A percentile compares a stretch with the other conserved stretches of the same genome.
Evolutionary conservation across 2,797 vertebrate species (phyloP).

Genomic region (Peromyscus attwateri): DNA sequence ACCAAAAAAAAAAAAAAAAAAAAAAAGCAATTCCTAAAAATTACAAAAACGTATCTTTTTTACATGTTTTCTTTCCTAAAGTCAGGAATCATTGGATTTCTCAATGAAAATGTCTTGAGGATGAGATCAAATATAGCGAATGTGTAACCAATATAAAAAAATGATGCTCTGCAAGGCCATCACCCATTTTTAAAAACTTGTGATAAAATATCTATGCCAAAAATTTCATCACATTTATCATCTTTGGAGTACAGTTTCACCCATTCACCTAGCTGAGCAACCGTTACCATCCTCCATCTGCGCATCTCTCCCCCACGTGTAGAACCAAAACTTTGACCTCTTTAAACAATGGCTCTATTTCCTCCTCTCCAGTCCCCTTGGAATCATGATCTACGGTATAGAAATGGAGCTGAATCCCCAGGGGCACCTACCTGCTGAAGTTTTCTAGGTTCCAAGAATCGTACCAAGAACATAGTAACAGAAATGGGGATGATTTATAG

Average conservation of each 20-base stretch:
- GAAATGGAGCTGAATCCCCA: neutral
- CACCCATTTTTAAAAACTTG: neutral
- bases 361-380: neutral
- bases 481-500: neutral
- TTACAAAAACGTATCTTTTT: slow-evolving; percentile 35
- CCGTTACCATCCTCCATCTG: neutral
- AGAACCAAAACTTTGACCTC: neutral
- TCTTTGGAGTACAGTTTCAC: neutral
- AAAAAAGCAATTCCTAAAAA: slow-evolving; percentile 61
- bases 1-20: no score
- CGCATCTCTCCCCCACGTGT: neutral
- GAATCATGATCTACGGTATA: neutral
- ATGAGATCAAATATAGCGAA: neutral
- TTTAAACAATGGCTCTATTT: neutral
- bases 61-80: slow-evolving; percentile 29
- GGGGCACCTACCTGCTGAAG: neutral
- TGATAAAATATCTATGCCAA: neutral
- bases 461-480: neutral
- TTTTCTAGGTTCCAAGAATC: neutral
- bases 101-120: neutral
- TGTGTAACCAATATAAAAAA: neutral
- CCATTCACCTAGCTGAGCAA: neutral
- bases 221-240: neutral
- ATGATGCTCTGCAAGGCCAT: neutral
- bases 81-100: slow-evolving; percentile 38